A percentile compares a stretch with the other conserved stretches of the same genome.
phyloP scores from a whole-genome alignment of 2,797 vertebrate species.

The Mus minutoides region DNA sequence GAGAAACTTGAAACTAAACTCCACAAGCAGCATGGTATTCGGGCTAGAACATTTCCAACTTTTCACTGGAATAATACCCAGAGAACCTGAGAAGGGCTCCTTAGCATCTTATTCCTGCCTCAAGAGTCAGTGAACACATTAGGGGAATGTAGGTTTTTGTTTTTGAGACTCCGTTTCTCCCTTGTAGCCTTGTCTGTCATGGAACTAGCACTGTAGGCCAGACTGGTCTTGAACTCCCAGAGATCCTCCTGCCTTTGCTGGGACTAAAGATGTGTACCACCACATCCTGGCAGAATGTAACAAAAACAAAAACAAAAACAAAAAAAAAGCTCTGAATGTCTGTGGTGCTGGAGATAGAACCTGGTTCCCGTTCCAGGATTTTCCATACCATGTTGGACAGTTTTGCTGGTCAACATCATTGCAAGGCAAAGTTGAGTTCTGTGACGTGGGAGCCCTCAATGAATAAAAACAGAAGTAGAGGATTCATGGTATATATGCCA shows the following conservation, averaged over 20 bases:
- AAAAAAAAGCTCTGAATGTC: background rate
- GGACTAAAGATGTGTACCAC: background rate
- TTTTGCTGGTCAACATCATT: background rate
- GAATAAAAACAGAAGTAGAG: constrained; percentile 36
- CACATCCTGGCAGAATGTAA: background rate
- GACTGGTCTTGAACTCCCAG: background rate
- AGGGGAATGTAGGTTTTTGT: background rate
- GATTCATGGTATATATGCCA: background rate
- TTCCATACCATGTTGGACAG: background rate
- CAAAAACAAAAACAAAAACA: background rate
- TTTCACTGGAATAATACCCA: background rate
- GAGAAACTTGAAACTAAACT: constrained; percentile 25
- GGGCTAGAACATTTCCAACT: background rate
- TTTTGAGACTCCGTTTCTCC: background rate
- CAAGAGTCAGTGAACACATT: background rate
- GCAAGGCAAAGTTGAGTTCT: constrained; percentile 20
- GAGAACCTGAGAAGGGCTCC: background rate
- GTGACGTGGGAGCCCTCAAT: constrained; percentile 23
- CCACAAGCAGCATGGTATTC: background rate
- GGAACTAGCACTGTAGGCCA: background rate
- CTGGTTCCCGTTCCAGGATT: background rate
- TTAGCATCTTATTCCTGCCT: background rate
- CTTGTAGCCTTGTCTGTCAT: background rate
- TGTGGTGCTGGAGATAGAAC: background rate
- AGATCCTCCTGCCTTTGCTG: background rate